Percentiles rank a stretch among this genome's conserved stretches.
Evolutionary conservation across 1,140 invertebrate genomes (phyloP).

Genomic region (Diabrotica undecimpunctata): DNA sequence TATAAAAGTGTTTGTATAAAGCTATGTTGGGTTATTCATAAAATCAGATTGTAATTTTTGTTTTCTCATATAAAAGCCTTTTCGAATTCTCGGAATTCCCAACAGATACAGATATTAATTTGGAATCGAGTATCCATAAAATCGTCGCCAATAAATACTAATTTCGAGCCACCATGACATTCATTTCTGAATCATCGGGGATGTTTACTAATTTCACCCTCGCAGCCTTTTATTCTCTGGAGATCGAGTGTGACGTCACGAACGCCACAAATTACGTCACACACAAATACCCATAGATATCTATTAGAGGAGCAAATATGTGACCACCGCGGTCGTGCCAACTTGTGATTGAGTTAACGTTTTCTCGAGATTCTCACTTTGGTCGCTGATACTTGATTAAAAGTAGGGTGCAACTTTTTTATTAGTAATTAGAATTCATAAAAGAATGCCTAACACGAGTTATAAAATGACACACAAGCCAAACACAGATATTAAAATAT

Average conservation of each 20-base stretch:
- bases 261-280: constrained; percentile 41
- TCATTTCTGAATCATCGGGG: constrained; percentile 14
- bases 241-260: constrained; percentile 38
- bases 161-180: constrained; percentile 10
- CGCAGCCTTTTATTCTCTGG: constrained; percentile 10
- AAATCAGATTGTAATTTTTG: too few relatives aligned
- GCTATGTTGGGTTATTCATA: too few relatives aligned
- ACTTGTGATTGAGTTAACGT: constrained; percentile 43
- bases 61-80: too few relatives aligned
- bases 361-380: constrained; percentile 25
- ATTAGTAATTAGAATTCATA: too few relatives aligned
- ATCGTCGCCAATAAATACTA: constrained; percentile 9
- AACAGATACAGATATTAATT: not conserved
- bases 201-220: constrained; percentile 26
- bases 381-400: constrained; percentile 23
- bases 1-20: too few relatives aligned
- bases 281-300: constrained; percentile 43
- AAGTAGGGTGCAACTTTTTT: not conserved
- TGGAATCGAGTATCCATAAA: constrained; percentile 6
- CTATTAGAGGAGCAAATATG: constrained; percentile 42
- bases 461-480: too few relatives aligned
- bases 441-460: too few relatives aligned
- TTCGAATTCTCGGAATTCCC: not conserved
- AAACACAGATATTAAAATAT: too few relatives aligned
- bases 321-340: constrained; percentile 40